Evolutionary conservation across 2,888 invertebrate genomes (phyloP), one percentile per base, ranked within the genome.

Genomic region (Alsophila aescularia): DNA sequence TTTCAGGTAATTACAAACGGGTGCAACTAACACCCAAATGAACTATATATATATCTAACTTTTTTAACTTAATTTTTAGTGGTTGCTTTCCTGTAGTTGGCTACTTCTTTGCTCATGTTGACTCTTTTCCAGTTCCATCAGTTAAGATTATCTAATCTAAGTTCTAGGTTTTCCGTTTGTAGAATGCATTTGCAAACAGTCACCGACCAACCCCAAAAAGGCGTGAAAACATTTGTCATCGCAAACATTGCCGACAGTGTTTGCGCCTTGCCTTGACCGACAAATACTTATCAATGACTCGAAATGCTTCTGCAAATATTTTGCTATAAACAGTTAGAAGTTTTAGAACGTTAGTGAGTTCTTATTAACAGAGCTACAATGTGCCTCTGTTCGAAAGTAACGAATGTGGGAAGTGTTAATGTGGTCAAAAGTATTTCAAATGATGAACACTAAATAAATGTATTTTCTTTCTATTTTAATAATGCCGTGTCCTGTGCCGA

Each of bases 241-340:
- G 41, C 21, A 42, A 53, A 54, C 13, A 52, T 52, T 39, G 34
- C 29, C 14, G n/a, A 24, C 35, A 45, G 44, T 18, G 29, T 41
- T 24, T 5, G 24, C 12, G 12, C 37, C 45, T 8, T 10, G 18
- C 53, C 54, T 54, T 54, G 49, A 49, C 54, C 49, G 37, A 49
- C 39, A 40, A 40, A 34, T 44, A 32, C 39, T 54, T 54, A 54
- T 54, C 54, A 54, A 54, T 54, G 49, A 34, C 39, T 54, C 39
- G 34, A 49, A 49, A 44, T 34, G 34, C 8, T 39, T 49, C 16
- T 39, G 49, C 44, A 54, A 54, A 54, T 54, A 49, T 43, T 42
- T 40, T 27, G 24, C n/a, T 31, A 36, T 36, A 35, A 47, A 41
- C 42, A 21, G 48, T 48, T 54, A 39, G 2, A 37, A 12, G 24